phyloP scores from a whole-genome alignment of 2,797 vertebrate genomes.

The Peromyscus aztecus region DNA sequence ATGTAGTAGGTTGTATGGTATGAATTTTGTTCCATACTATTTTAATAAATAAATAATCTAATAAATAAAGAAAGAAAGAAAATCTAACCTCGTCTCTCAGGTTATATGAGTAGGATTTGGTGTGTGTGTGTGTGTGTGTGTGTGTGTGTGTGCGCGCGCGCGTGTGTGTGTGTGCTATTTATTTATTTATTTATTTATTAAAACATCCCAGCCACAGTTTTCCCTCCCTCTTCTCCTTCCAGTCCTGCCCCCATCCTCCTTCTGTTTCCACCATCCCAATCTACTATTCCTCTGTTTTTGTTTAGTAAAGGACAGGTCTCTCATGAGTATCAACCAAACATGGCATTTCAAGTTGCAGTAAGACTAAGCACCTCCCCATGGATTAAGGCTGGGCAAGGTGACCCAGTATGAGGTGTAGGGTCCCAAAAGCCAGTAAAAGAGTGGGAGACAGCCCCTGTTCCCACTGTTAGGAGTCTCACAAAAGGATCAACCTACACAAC shows the following conservation, averaged over 20 bases:
- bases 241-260: no score
- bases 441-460: background rate
- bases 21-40: background rate
- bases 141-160: no score
- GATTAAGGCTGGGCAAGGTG: background rate
- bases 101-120: no score
- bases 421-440: background rate
- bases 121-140: no score
- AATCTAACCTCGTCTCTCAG: no score
- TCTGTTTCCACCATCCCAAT: background rate
- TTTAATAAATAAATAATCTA: background rate
- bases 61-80: no score
- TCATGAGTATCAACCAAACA: background rate
- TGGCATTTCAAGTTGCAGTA: background rate
- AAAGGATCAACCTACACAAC: background rate
- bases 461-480: background rate
- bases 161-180: no score
- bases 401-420: background rate
- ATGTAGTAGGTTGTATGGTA: conserved; percentile 17
- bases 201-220: background rate
- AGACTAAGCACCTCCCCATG: background rate
- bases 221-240: background rate
- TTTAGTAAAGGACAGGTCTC: background rate
- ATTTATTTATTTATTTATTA: no score
- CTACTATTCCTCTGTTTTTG: background rate